phyloP scores from a whole-genome alignment of 64 coral and sea anemone species.

The Cladopsammia gracilis region DNA sequence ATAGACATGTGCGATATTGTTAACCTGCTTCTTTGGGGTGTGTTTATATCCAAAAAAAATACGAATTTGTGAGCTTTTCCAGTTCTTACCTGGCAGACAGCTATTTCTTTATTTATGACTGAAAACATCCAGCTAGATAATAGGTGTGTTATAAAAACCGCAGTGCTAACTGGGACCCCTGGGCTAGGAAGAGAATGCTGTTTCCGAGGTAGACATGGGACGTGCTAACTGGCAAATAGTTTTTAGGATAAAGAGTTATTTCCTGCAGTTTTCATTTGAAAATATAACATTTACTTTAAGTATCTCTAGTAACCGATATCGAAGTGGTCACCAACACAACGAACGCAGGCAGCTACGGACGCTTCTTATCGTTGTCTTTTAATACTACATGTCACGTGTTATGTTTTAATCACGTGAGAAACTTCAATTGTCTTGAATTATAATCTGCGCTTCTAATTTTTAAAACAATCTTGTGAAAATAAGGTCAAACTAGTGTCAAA shows the following conservation, averaged over 20 bases:
- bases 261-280: slow-evolving; percentile 6
- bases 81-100: not conserved
- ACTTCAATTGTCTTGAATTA: not conserved
- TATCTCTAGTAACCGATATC: not conserved
- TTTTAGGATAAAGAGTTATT: not conserved
- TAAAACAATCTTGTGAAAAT: slow-evolving; percentile 11
- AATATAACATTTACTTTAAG: slow-evolving; percentile 1
- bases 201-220: not conserved
- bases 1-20: no score
- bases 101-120: not conserved
- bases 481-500: not conserved
- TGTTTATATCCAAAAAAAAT: no score
- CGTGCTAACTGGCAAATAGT: not conserved
- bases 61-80: no score
- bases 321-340: not conserved
- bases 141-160: not conserved
- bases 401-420: slow-evolving; percentile 3
- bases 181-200: not conserved
- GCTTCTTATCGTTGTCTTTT: not conserved
- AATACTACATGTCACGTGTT: not conserved
- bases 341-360: not conserved
- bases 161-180: not conserved
- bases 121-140: not conserved
- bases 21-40: no score
- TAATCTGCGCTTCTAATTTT: not conserved